phyloP scores from a whole-genome alignment of 2,797 vertebrate species.

The Macropus fuliginosus region DNA sequence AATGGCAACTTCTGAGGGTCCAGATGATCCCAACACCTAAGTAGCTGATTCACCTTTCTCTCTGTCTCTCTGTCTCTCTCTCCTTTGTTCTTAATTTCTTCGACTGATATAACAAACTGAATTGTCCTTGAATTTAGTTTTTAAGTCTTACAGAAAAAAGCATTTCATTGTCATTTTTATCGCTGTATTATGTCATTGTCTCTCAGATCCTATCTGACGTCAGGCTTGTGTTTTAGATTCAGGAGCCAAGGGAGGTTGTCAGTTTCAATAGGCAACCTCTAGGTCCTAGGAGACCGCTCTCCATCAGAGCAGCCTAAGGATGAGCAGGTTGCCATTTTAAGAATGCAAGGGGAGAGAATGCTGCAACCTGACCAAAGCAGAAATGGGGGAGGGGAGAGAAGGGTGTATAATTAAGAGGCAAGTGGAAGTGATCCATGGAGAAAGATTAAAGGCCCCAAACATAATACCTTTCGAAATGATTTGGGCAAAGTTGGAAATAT shows the following conservation, averaged over 20 bases:
- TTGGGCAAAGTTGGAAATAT: background rate
- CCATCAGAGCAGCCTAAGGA: background rate
- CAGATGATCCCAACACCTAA: background rate
- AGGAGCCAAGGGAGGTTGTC: conserved; percentile 28
- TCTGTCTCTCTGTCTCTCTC: no score
- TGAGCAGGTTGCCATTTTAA: background rate
- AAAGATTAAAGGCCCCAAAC: conserved; percentile 10
- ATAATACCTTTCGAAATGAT: background rate
- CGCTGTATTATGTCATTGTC: background rate
- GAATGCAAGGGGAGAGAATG: conserved; percentile 11
- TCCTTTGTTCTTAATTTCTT: background rate
- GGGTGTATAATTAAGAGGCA: conserved; percentile 61
- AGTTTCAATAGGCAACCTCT: background rate
- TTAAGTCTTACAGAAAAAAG: background rate
- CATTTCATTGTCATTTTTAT: background rate
- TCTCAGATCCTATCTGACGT: conserved; percentile 32
- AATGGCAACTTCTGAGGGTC: background rate
- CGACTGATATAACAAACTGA: background rate
- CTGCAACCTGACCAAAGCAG: conserved; percentile 39
- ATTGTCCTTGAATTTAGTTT: background rate
- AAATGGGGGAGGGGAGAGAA: background rate
- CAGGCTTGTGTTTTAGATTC: background rate
- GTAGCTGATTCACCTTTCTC: background rate
- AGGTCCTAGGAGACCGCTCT: background rate
- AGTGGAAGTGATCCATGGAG: conserved; percentile 53